Percentiles rank a stretch among this genome's conserved stretches.
These are phyloP conservation scores for Ailuropoda melanoleuca DNA, from an alignment of 2,113 vertebrate species.

Conservation along the genomic window DNA sequence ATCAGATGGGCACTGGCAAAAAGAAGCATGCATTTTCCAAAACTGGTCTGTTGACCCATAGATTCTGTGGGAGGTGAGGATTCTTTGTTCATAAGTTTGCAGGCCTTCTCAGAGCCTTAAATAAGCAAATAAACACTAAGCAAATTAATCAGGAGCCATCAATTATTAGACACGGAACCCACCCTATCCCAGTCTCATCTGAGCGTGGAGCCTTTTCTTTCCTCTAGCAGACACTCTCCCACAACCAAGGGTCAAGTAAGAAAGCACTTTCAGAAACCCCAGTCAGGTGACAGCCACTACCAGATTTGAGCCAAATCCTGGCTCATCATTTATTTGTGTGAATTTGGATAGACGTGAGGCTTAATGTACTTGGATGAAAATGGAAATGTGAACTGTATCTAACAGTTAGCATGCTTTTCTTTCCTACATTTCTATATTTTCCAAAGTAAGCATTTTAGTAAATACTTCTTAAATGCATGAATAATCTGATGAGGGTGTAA, in stretches of 20 bases:
- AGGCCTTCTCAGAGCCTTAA: conserved; percentile 30
- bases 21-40: not conserved
- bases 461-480: not conserved
- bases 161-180: not conserved
- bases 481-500: not conserved
- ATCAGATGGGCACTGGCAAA: not conserved
- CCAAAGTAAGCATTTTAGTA: not conserved
- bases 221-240: not conserved
- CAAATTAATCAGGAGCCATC: not conserved
- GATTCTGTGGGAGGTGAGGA: rapidly evolving
- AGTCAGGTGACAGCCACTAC: not conserved
- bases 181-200: not conserved
- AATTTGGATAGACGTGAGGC: not conserved
- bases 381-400: not conserved
- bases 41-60: not conserved
- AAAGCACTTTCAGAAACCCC: not conserved
- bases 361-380: not conserved
- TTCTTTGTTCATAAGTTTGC: not conserved
- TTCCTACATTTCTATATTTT: not conserved
- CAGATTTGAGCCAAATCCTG: not conserved
- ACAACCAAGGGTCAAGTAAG: not conserved
- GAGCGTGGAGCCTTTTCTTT: not conserved
- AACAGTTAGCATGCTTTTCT: not conserved
- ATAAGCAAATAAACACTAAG: not conserved
- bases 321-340: not conserved